A percentile compares a stretch with the other conserved stretches of the same genome.
These are phyloP conservation scores for Conistra vaccinii DNA, from an alignment of 2,888 invertebrate species.

Conservation along the genomic window DNA sequence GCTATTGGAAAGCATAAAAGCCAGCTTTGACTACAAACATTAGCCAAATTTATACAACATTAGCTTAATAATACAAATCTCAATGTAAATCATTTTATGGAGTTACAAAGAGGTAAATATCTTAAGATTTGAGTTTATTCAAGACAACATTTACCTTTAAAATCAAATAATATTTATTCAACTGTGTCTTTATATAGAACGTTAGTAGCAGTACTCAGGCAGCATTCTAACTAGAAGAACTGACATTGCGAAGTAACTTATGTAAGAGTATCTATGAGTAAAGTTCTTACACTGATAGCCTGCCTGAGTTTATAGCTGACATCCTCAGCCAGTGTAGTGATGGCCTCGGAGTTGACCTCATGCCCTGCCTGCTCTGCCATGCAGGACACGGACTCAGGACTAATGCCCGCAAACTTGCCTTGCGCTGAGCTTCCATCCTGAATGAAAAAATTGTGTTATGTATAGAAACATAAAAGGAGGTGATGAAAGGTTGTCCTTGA, in stretches of 20 bases:
- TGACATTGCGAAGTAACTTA: not conserved
- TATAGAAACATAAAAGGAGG: not conserved
- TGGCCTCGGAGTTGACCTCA: constrained; percentile 85
- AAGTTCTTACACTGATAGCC: constrained; percentile 84
- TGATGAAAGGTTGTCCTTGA: not conserved
- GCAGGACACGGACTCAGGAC: constrained; percentile 85
- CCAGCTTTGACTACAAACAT: not conserved
- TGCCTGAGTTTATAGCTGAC: constrained; percentile 89
- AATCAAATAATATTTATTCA: not conserved
- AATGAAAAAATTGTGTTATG: constrained; percentile 3
- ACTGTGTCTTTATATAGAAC: not conserved
- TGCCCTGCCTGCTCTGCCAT: constrained; percentile 86
- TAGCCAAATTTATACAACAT: too few species aligned
- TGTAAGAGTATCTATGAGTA: not conserved
- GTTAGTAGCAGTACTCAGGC: not conserved
- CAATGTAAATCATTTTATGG: not conserved
- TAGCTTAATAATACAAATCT: too few species aligned
- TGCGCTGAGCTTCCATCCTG: constrained; percentile 85
- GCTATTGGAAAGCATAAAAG: not conserved
- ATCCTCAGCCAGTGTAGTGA: constrained; percentile 87
- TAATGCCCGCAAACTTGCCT: constrained; percentile 87
- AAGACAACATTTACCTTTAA: not conserved
- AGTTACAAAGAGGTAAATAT: not conserved
- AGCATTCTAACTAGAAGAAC: too few species aligned
- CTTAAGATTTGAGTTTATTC: not conserved